Base-by-base conservation (phyloP, 2,113 vertebrate species). In the Pachycephala philippinensis region DNA sequence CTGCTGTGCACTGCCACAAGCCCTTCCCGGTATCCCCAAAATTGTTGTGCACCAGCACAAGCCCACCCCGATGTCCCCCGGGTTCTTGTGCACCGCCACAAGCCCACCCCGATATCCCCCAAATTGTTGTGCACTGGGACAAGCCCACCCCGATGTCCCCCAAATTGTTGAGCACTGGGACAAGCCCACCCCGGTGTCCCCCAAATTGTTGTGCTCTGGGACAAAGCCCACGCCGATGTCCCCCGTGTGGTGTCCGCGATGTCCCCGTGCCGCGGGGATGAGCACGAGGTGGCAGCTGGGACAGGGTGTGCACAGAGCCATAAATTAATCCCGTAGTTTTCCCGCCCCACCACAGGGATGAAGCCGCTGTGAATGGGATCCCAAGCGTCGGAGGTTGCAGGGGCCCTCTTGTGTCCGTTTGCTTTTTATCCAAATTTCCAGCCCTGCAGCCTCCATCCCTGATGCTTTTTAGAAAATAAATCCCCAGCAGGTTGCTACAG, bases 51-150 rank as follows among this genome's bases (percentile, higher is more conserved):
- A 5, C 4, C 3, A 33, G 2, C 56, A 10, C 57, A 31, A 89
- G 10, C 11, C 30, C 30, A 6, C 0, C 12, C 18, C 0, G 10
- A 9, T 53, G n/a, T 20, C 15, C 57, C 47, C 15, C 9, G 26
- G 16, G 11, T 61, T 20, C 1, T 27, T 40, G 15, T 13, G 33
- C 11, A 8, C 3, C 3, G 27, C 27, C 15, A 13, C 28, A 19
- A 33, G 22, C 37, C 23, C 59, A 13, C 2, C 16, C 16, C 2
- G 4, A 1, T 40, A 23, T 17, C 4, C 31, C 59, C 28, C 1
- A 1, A 0, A 1, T 49, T 17, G 2, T 11, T 23, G 10, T 2
- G 10, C 33, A 11, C 15, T 0, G 7, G 6, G 1, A 9, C 21
- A 31, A 3, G 20, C 26, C 27, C 33, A 18, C 3, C 27, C 21